Evolutionary conservation across 2,797 vertebrate genomes (phyloP), one percentile per base, ranked within the genome.

Genomic region (Cossypha heuglini): DNA sequence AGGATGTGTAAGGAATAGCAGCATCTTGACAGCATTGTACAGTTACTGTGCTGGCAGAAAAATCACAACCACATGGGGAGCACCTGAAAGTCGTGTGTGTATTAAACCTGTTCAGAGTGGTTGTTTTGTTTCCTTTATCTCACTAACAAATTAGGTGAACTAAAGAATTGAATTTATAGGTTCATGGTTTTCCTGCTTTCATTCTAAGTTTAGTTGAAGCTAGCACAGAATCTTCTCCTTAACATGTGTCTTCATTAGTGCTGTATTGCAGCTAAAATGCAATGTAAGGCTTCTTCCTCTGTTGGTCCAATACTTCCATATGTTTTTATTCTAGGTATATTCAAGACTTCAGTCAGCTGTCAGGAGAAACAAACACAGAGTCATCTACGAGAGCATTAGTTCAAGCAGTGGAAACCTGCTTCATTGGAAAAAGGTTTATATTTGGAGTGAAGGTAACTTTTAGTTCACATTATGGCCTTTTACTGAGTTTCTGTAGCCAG

Each of bases 401-500:
- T 88, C 98, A 98, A 97, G 99, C 99, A 31, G 98, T 99, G 6
- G 95, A 99, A 96, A 97, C 98, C 69, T 99, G 98, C 98, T 99
- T 99, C 94, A 86, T 99, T 85, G 99, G 99, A 80, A 99, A 97
- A 97, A 98, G 94, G 95, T 99, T 99, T 92, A 86, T 99, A 88
- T 99, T 99, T 98, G 98, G 98, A 91, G 96, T 99, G 71, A 99
- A 99, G 99, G 99, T 99, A 98, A 97, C 17, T 89, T 90, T 68
- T 67, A 85, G 64, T 51, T 21, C 15, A 64, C 4, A 0, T 45
- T 49, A 57, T 28, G 31, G 13, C 63, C 37, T 69, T 79, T 42
- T 10, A 74, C 13, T 48, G 24, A 81, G 3, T 8, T 77, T 68
- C 57, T 83, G 6, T 71, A 63, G 37, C 52, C 29, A 71, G 5